Conservation (phyloP, 1,140 invertebrate genomes). For the Lepidostoma basale region DNA sequence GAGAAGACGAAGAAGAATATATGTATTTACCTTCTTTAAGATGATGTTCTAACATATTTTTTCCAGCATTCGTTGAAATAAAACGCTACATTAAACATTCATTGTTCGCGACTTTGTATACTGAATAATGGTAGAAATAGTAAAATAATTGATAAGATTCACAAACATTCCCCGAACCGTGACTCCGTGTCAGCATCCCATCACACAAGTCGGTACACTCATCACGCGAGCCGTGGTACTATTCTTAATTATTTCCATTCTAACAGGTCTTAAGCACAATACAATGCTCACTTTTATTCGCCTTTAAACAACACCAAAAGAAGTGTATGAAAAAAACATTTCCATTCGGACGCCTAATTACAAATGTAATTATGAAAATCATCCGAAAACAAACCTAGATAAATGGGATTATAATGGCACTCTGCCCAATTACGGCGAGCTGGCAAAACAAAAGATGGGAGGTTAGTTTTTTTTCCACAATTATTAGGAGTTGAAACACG, state of each 20-base stretch:
- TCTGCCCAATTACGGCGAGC: neutral
- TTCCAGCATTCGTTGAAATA: no score
- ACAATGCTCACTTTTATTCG: no score
- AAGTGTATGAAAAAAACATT: neutral
- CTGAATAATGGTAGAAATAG: no score
- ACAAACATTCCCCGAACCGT: no score
- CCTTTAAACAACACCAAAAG: no score
- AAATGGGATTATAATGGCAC: slow-evolving; percentile 33
- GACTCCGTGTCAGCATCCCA: neutral
- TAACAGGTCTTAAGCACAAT: neutral
- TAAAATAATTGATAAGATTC: neutral
- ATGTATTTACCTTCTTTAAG: no score
- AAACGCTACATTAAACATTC: no score
- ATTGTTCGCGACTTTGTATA: no score
- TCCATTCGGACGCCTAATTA: slow-evolving; percentile 15
- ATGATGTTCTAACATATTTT: no score
- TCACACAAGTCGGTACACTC: neutral
- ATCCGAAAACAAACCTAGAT: slow-evolving; percentile 19
- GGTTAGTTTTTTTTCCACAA: slow-evolving; percentile 31
- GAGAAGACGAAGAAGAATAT: no score
- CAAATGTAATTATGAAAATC: slow-evolving; percentile 5
- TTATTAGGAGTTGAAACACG: slow-evolving; percentile 37
- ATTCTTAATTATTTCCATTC: slow-evolving; percentile 16
- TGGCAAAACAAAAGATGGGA: slow-evolving; percentile 5
- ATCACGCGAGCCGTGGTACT: neutral